Base-by-base conservation (phyloP, 2,797 vertebrate genomes). In the Chaunax sp. region DNA sequence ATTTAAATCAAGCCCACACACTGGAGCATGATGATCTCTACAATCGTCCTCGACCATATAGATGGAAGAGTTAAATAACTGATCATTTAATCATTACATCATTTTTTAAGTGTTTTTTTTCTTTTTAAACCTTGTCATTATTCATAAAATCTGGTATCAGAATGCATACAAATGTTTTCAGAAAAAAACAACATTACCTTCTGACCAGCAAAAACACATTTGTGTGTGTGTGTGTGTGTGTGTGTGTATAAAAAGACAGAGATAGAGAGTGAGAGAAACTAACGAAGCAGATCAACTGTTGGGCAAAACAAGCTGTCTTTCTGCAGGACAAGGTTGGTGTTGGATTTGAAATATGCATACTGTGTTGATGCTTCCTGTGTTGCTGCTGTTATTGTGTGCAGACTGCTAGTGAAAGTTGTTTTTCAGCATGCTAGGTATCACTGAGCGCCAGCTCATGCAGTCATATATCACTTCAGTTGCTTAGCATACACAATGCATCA, bases 241-340 rank as follows among this genome's bases (percentile, higher is more conserved):
- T n/a, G n/a, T n/a, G n/a, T n/a, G n/a, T n/a, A n/a, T n/a, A n/a
- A n/a, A n/a, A n/a, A n/a, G n/a, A n/a, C n/a, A n/a, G n/a, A n/a
- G 54, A 72, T 59, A 52, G 33, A 23, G 16, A 49, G 57, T 54
- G 56, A 40, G n/a, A 49, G 50, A 49, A 46, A 16, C 10, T 7
- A 35, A 47, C 26, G 56, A 57, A 61, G 19, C 47, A 60, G 49
- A 53, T 45, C 33, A 43, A 56, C 56, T 16, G 68, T 81, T 45
- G 25, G 28, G 26, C 25, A 37, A 53, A 82, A 51, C 13, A 63
- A 41, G 13, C 14, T 56, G 64, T 64, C 49, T 69, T 38, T 18
- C 66, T 58, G 71, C 51, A 44, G 52, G 51, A 56, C 2, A 61
- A 75, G 67, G 79, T 78, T 61, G 53, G 53, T 72, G 81, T 77